These are phyloP conservation scores for Melanotaenia trifasciata DNA, from an alignment of 2,797 vertebrate genomes.

Conservation along the genomic window DNA sequence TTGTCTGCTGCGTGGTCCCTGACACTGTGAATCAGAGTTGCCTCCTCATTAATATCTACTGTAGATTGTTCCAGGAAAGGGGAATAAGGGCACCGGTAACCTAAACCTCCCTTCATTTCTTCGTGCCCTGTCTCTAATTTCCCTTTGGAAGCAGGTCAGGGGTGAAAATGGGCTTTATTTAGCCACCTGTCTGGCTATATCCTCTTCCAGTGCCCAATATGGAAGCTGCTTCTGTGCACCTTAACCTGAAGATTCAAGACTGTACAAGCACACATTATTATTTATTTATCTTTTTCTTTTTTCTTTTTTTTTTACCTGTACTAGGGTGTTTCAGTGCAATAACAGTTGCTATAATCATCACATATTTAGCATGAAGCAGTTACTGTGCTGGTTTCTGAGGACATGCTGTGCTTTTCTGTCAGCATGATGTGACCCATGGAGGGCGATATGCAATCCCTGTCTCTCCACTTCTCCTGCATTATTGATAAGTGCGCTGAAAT, in stretches of 20 bases:
- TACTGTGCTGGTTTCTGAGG: slow-evolving; percentile 58
- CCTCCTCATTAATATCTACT: slow-evolving; percentile 68
- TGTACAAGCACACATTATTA: slow-evolving; percentile 8
- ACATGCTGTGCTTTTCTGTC: slow-evolving; percentile 76
- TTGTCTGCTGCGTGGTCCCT: slow-evolving; percentile 33
- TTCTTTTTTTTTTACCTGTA: slow-evolving; percentile 31
- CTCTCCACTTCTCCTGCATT: slow-evolving; percentile 80
- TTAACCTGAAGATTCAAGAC: slow-evolving; percentile 41
- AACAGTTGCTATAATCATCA: slow-evolving; percentile 20
- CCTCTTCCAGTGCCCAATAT: slow-evolving; percentile 70
- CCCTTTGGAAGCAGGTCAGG: slow-evolving; percentile 77
- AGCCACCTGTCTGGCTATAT: slow-evolving; percentile 71
- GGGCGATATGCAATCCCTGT: slow-evolving; percentile 73
- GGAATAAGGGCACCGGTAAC: slow-evolving; percentile 64
- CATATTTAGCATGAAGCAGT: slow-evolving; percentile 48
- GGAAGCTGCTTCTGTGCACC: slow-evolving; percentile 56
- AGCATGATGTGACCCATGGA: slow-evolving; percentile 71
- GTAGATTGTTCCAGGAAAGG: slow-evolving; percentile 81
- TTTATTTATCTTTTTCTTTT: slow-evolving; percentile 1
- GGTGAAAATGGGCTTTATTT: slow-evolving; percentile 79
- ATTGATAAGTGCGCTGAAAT: slow-evolving; percentile 79
- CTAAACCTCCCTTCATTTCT: slow-evolving; percentile 69
- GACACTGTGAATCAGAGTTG: slow-evolving; percentile 34
- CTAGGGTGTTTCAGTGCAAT: slow-evolving; percentile 20
- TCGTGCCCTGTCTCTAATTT: slow-evolving; percentile 70